Evolutionary conservation across 2,113 vertebrate species (phyloP), one percentile per base, ranked within the genome.

Genomic region (Gallinago paraguaiae): DNA sequence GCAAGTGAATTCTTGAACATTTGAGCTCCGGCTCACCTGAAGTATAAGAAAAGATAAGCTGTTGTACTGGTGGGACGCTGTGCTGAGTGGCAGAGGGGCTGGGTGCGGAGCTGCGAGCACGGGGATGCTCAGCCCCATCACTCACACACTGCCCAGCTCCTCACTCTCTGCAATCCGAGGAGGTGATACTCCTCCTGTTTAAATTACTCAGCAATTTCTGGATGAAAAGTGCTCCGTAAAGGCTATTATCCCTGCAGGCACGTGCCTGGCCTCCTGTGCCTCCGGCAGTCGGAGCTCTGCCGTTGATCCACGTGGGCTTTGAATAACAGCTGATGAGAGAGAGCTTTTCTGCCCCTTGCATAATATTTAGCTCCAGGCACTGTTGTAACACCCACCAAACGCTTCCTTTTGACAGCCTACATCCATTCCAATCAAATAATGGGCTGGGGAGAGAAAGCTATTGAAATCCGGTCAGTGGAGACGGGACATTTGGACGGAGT

Each of bases 361-460:
- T 95, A 94, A 90, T 80, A 84, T 86, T 70, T 95, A 96, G 83
- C 95, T 96, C 81, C 84, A 65, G 93, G 84, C 90, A 88, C 82
- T 30, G 28, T 96, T 95, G 90, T 97, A 96, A 98, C 96, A 79
- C 94, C 95, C 97, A 16, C 97, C 96, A 96, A 96, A 96, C 10
- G 27, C 70, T 95, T 97, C 88, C 95, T 97, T 98, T 98, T 97
- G 95, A 97, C 98, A 99, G 99, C 99, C 96, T 99, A 99, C 98
- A 99, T 99, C 98, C 99, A 99, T 98, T 99, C 99, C 98, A 99
- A 99, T 98, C 99, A 99, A 98, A 99, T 99, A 98, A 99, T 99
- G 99, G 99, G 99, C 97, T 99, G 99, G 99, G 99, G 99, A 98
- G 99, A 99, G 98, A 99, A 99, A 99, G 99, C 99, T 97, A 99